phyloP scores from a whole-genome alignment of 1,140 invertebrate species.

The Halictus rubicundus region DNA sequence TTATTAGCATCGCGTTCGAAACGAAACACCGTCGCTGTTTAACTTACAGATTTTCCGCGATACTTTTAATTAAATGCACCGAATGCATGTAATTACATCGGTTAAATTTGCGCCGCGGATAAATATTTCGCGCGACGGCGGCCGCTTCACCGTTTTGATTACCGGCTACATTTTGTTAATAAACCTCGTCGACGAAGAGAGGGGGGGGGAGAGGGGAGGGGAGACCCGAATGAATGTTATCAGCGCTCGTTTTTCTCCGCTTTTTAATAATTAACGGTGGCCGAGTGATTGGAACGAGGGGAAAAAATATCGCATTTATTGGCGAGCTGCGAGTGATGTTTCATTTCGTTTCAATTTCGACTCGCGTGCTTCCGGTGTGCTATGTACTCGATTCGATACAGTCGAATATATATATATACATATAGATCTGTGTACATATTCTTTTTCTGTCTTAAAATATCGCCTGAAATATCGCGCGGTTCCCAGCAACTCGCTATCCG shows the following conservation, averaged over 20 bases:
- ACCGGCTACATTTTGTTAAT: conserved; percentile 40
- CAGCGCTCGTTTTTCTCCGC: conserved; percentile 13
- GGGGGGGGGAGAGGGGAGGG: no score
- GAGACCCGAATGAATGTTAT: conserved; percentile 16
- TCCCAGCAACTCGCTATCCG: neutral
- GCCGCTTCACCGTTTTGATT: conserved; percentile 16
- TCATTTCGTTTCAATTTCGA: neutral
- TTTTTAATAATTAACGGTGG: conserved; percentile 43
- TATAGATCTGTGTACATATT: no score
- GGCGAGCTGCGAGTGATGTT: neutral
- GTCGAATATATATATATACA: no score
- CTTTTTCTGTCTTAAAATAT: no score
- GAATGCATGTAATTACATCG: neutral
- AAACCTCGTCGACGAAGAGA: conserved; percentile 11
- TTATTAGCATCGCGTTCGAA: neutral
- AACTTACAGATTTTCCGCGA: neutral
- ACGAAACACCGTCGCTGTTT: neutral
- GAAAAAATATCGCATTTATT: conserved; percentile 21
- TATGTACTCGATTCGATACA: neutral
- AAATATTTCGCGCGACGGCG: neutral
- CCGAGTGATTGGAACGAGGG: conserved; percentile 11
- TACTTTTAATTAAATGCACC: neutral
- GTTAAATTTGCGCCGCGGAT: conserved; percentile 9
- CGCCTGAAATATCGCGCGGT: neutral
- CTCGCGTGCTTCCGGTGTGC: neutral